Evolutionary conservation across 2,888 invertebrate genomes (phyloP).

Genomic region (Heliconius ismenius): DNA sequence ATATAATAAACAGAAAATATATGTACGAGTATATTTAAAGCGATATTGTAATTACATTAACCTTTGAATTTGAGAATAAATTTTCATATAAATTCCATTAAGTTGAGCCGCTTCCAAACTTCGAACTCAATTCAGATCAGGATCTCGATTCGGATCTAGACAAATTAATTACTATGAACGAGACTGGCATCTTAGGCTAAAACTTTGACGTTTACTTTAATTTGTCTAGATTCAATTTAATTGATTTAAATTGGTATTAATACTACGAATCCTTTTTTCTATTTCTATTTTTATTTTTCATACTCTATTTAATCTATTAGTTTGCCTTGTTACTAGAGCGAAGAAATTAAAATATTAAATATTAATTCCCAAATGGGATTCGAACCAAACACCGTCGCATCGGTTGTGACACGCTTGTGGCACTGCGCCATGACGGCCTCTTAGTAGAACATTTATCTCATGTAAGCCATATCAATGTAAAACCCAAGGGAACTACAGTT

Average conservation of each 20-base stretch:
- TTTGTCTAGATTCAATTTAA: neutral
- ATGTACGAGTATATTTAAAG: neutral
- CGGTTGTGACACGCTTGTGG: too few relatives aligned
- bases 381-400: too few relatives aligned
- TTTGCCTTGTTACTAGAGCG: too few relatives aligned
- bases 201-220: slow-evolving; percentile 7
- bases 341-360: too few relatives aligned
- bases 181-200: neutral
- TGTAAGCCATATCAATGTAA: neutral
- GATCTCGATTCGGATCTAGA: neutral
- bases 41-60: neutral
- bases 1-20: neutral
- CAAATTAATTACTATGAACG: slow-evolving; percentile 14
- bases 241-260: neutral
- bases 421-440: too few relatives aligned
- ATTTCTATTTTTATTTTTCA: too few relatives aligned
- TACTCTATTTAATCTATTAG: too few relatives aligned
- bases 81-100: neutral
- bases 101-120: slow-evolving; percentile 1
- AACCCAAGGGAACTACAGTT: neutral
- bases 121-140: neutral
- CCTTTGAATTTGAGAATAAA: neutral
- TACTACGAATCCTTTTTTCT: too few relatives aligned
- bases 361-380: too few relatives aligned
- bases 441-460: too few relatives aligned